phyloP scores from a whole-genome alignment of 2,113 vertebrate species.

The Myotis davidii region DNA sequence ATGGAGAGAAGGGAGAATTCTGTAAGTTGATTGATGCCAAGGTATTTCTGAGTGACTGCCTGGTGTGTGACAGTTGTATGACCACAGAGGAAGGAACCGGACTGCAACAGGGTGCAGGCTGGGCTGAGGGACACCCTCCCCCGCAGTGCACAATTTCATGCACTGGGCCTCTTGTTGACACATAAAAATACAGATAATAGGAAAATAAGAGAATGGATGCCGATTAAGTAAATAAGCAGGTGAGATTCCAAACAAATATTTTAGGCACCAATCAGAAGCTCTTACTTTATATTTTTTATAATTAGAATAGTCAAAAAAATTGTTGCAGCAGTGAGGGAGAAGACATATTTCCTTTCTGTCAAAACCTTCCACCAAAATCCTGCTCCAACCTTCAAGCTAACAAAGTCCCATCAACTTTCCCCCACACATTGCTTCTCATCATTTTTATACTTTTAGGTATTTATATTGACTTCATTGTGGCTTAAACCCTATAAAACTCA shows the following conservation, averaged over 20 bases:
- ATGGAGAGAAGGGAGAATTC: too few relatives aligned
- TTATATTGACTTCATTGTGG: neutral
- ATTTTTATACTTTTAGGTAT: neutral
- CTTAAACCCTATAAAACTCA: neutral
- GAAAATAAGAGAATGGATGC: neutral
- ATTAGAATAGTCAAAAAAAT: neutral
- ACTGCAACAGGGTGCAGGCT: too few relatives aligned
- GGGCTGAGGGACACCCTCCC: too few relatives aligned
- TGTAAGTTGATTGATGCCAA: too few relatives aligned
- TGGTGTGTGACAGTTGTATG: too few relatives aligned
- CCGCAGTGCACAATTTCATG: too few relatives aligned
- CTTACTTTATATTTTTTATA: neutral
- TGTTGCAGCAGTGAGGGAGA: neutral
- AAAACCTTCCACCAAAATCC: neutral
- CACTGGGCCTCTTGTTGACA: neutral
- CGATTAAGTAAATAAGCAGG: neutral
- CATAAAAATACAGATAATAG: neutral
- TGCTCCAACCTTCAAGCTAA: neutral
- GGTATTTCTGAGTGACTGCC: too few relatives aligned
- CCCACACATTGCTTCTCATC: neutral
- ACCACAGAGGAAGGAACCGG: too few relatives aligned
- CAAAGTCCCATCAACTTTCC: neutral
- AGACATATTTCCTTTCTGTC: neutral
- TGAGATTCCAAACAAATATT: neutral
- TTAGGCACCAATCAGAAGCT: neutral